These are phyloP conservation scores for Prunella fulvescens DNA, from an alignment of 2,113 vertebrate genomes.

Conservation along the genomic window DNA sequence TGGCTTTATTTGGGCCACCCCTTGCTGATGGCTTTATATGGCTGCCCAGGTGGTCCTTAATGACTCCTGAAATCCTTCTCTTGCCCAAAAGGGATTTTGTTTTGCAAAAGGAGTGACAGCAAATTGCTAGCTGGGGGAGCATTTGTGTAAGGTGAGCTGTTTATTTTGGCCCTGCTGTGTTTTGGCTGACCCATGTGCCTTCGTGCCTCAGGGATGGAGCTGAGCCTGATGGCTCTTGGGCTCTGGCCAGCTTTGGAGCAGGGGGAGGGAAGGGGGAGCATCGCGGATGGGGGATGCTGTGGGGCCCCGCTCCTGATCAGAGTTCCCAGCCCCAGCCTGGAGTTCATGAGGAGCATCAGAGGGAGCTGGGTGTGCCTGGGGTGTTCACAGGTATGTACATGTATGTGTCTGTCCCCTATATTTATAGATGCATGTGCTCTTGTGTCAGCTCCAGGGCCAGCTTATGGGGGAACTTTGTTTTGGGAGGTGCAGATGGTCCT, in stretches of 20 bases:
- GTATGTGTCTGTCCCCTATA: neutral
- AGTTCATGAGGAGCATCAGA: neutral
- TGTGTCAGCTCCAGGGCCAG: neutral
- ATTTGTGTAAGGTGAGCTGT: conserved; percentile 26
- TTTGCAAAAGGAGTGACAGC: neutral
- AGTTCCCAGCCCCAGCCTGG: neutral
- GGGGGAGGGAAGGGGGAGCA: neutral
- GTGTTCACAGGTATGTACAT: neutral
- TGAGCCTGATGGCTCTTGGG: neutral
- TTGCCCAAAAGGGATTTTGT: neutral
- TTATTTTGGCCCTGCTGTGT: neutral
- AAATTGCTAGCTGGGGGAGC: conserved; percentile 7
- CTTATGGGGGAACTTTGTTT: neutral
- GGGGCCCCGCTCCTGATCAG: neutral
- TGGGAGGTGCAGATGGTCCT: neutral
- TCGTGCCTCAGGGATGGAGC: neutral
- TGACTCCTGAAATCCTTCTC: neutral
- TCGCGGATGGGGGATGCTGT: neutral
- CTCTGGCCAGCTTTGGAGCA: neutral
- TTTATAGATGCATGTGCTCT: neutral
- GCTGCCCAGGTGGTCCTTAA: neutral
- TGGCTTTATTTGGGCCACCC: neutral
- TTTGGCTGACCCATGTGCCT: conserved; percentile 42
- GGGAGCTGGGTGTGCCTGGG: neutral
- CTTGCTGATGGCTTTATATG: neutral